Evolutionary conservation across 92 coral and sea anemone genomes (phyloP).

Genomic region (Heteractis magnifica): DNA sequence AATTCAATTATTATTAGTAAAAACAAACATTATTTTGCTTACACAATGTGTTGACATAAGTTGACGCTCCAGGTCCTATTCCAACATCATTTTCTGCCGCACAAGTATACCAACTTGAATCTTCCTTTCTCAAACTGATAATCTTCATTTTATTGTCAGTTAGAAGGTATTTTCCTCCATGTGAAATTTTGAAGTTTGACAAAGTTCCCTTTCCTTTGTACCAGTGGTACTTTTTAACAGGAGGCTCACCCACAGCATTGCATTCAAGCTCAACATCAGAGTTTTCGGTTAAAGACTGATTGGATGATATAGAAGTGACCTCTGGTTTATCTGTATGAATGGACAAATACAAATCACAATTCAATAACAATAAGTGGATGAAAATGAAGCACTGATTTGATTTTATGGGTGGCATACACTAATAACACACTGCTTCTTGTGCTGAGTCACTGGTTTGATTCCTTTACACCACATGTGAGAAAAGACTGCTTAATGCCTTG

Average conservation of each 20-base stretch:
- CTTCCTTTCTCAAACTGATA: constrained; percentile 17
- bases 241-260: constrained; percentile 41
- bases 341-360: neutral
- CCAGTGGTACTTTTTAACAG: constrained; percentile 33
- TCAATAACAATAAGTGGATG: neutral
- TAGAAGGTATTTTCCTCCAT: constrained; percentile 3
- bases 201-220: constrained; percentile 23
- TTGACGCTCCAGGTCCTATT: constrained; percentile 41
- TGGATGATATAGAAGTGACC: constrained; percentile 5
- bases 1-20: neutral
- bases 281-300: constrained; percentile 31
- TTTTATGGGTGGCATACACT: no score
- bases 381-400: no score
- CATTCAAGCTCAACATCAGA: constrained; percentile 27
- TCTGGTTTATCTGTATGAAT: constrained; percentile 46
- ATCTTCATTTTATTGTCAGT: constrained; percentile 11
- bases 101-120: constrained; percentile 60
- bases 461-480: no score
- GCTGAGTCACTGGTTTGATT: no score
- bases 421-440: no score
- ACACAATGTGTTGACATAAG: constrained; percentile 57
- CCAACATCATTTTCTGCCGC: constrained; percentile 58
- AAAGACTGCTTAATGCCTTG: no score
- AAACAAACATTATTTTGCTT: constrained; percentile 6
- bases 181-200: neutral